Conservation (phyloP, 2,888 invertebrate species). For the Tipula confusa region DNA sequence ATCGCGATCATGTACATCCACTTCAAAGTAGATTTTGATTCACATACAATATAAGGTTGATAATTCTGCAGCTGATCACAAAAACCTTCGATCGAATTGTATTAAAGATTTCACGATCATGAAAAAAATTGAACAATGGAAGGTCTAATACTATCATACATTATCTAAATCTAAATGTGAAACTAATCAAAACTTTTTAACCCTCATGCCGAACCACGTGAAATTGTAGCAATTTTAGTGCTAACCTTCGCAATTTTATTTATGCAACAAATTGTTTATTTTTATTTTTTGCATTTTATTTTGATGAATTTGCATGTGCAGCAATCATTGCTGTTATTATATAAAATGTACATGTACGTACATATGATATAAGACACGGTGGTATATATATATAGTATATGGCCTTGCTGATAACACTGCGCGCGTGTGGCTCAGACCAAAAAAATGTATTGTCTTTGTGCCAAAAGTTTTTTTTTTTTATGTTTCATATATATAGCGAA, state of each 20-base stretch:
- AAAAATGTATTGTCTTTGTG: neutral
- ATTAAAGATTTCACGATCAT: too few species aligned
- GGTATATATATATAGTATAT: neutral
- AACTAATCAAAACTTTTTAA: too few species aligned
- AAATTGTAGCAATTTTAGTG: neutral
- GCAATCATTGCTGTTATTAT: neutral
- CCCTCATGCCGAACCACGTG: neutral
- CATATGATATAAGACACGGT: neutral
- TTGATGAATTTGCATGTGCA: neutral
- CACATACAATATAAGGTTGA: too few species aligned
- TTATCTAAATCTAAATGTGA: too few species aligned
- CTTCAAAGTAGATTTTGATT: too few species aligned
- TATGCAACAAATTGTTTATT: neutral
- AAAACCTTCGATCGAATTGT: too few species aligned
- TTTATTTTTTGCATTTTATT: neutral
- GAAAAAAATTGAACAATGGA: too few species aligned
- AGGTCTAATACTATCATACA: too few species aligned
- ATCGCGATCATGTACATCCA: too few species aligned
- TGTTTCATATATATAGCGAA: too few species aligned
- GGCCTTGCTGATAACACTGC: neutral
- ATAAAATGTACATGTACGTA: neutral
- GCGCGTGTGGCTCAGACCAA: neutral
- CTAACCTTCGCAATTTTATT: neutral
- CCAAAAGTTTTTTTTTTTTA: neutral
- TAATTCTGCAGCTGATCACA: too few species aligned